A percentile compares a stretch with the other conserved stretches of the same genome.
phyloP scores from a whole-genome alignment of 2,113 vertebrate genomes.

The Strix uralensis region DNA sequence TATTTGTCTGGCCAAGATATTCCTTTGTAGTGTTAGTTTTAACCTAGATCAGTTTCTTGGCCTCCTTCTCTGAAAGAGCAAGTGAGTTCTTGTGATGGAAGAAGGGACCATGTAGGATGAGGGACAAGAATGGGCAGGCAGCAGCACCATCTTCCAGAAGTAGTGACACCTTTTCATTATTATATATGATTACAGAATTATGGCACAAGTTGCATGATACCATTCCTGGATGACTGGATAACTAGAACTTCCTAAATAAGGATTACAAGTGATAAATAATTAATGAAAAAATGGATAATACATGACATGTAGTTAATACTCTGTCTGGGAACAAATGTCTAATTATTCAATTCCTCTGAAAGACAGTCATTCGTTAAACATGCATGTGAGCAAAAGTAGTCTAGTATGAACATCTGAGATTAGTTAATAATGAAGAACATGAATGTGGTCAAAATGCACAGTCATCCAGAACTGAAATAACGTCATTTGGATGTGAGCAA shows the following conservation, averaged over 20 bases:
- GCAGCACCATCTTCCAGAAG: not conserved
- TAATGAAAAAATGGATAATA: not conserved
- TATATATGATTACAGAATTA: not conserved
- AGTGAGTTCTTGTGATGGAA: not conserved
- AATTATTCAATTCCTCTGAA: not conserved
- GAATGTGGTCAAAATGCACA: not conserved
- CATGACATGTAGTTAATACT: not conserved
- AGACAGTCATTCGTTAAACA: not conserved
- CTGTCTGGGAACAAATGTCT: not conserved
- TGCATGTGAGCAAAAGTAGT: not conserved
- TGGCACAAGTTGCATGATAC: not conserved
- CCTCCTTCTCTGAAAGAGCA: not conserved
- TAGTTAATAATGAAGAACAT: not conserved
- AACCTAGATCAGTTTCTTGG: not conserved
- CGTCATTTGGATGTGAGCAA: fast-evolving
- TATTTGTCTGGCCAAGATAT: not conserved
- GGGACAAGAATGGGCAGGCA: not conserved
- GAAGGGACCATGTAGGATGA: not conserved
- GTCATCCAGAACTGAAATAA: not conserved
- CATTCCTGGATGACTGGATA: not conserved
- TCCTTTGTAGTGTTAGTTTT: not conserved
- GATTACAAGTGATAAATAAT: not conserved
- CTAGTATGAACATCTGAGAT: not conserved
- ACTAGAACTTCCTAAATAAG: not conserved
- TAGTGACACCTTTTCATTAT: not conserved